phyloP scores from a whole-genome alignment of 2,888 invertebrate species.

The Atethmia centrago region DNA sequence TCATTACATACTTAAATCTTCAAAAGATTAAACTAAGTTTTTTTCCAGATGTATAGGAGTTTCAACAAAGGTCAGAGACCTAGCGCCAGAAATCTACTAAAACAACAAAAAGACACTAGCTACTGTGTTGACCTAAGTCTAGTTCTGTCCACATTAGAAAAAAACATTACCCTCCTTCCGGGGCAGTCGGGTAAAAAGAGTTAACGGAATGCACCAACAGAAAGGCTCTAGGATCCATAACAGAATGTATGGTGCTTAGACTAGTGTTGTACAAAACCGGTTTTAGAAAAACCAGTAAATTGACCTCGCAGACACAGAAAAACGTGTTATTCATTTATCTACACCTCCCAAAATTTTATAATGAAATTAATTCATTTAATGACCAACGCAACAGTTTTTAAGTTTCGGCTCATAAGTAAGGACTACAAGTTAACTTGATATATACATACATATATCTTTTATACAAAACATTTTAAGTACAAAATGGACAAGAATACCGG shows the following conservation, averaged over 20 bases:
- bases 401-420: constrained; percentile 36
- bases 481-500: constrained; percentile 59
- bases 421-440: constrained; percentile 33
- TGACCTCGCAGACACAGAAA: constrained; percentile 12
- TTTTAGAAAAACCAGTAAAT: constrained; percentile 19
- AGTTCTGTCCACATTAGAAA: not conserved
- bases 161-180: too few species aligned
- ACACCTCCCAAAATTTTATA: constrained; percentile 15
- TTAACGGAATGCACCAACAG: not conserved
- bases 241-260: not conserved
- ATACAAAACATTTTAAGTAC: constrained; percentile 45
- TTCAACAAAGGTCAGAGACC: constrained; percentile 14
- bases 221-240: not conserved
- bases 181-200: too few species aligned
- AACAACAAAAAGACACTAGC: not conserved
- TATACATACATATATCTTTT: not conserved
- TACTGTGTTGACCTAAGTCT: not conserved
- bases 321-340: constrained; percentile 27
- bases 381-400: constrained; percentile 33
- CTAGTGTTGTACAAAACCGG: not conserved
- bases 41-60: not conserved
- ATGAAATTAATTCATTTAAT: constrained; percentile 17
- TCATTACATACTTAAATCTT: not conserved
- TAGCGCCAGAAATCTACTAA: not conserved
- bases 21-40: not conserved